Base-by-base conservation (phyloP, 2,888 invertebrate genomes). In the Dasysyrphus albostriatus region DNA sequence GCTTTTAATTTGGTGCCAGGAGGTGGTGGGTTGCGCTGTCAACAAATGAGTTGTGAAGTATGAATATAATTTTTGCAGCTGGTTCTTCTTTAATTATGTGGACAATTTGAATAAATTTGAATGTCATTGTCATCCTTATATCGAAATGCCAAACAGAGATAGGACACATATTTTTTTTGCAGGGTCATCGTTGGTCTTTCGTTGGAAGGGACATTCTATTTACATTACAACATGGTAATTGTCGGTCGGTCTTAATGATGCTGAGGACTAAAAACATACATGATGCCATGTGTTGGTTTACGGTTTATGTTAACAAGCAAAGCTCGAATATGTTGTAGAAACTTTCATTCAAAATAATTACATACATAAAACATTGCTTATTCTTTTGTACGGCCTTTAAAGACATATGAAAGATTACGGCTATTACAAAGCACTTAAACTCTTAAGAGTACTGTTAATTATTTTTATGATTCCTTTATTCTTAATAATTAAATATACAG, bases 81-180 rank as follows among this genome's bases (percentile, higher is more conserved):
- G 5, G 54, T 24, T 2, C 29, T 54, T 29, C 29, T 32, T 54
- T 54, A 14, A 54, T 54, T 58, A 29, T 32, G n/a, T 63, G 2
- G 7, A 59, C 16, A 51, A 42, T 74, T 80, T 74, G 16, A 61
- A 80, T 61, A 80, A 65, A 73, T 61, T 69, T 67, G 19, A 67
- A 67, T 49, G 14, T 51, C 19, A 42, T 32, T 56, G 42, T 51
- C 49, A 61, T 37, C 42, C 42, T 32, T 32, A 54, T 54, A 54
- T 54, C 14, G 49, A 39, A 59, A 51, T 37, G 12, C n/a, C 2
- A 49, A 19, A 47, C 16, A 59, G 14, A 32, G 1, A 58, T 32
- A 37, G 44, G 32, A 29, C 37, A 37, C 54, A 16, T 49, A 69
- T 69, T 32, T 54, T 49, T 77, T 69, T 32, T 54, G 56, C 8